These are phyloP conservation scores for Drosophila setifemur DNA, from an alignment of 1,140 invertebrate genomes.

Conservation along the genomic window DNA sequence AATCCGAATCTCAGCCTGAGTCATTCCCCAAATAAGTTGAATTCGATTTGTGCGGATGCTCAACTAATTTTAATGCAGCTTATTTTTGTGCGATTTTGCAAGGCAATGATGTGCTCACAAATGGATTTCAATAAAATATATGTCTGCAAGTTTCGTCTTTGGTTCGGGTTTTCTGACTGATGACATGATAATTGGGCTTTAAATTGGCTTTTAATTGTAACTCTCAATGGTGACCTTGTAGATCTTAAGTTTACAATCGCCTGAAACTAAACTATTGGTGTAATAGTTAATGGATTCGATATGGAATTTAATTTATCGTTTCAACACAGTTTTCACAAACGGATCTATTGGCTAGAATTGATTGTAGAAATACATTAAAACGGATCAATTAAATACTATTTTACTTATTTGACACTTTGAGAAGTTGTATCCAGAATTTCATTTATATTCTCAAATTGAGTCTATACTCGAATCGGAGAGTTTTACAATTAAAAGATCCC, in stretches of 20 bases:
- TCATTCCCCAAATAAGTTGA: slow-evolving; percentile 62
- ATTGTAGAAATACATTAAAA: not conserved
- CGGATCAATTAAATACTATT: not conserved
- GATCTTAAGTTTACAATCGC: slow-evolving; percentile 15
- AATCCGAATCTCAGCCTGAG: slow-evolving; percentile 14
- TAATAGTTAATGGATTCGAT: not conserved
- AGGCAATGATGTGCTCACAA: slow-evolving; percentile 6
- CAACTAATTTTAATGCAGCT: slow-evolving; percentile 34
- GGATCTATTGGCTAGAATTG: no score
- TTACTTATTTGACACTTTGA: no score
- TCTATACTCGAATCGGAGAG: slow-evolving; percentile 29
- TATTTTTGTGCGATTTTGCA: slow-evolving; percentile 41
- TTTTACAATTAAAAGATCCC: slow-evolving; percentile 67
- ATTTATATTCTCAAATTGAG: no score
- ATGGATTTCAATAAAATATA: slow-evolving; percentile 18
- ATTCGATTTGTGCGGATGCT: slow-evolving; percentile 53
- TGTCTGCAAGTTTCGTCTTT: slow-evolving; percentile 9
- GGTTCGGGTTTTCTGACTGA: slow-evolving; percentile 3
- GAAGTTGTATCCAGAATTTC: not conserved
- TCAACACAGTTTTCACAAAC: not conserved
- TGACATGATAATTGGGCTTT: slow-evolving; percentile 56
- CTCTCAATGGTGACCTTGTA: slow-evolving; percentile 50
- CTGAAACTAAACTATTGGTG: not conserved
- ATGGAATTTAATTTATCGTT: slow-evolving; percentile 6
- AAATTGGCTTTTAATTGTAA: slow-evolving; percentile 61